Evolutionary conservation across 1,140 invertebrate species (phyloP), one percentile per base, ranked within the genome.

Genomic region (Gryon sp.): DNA sequence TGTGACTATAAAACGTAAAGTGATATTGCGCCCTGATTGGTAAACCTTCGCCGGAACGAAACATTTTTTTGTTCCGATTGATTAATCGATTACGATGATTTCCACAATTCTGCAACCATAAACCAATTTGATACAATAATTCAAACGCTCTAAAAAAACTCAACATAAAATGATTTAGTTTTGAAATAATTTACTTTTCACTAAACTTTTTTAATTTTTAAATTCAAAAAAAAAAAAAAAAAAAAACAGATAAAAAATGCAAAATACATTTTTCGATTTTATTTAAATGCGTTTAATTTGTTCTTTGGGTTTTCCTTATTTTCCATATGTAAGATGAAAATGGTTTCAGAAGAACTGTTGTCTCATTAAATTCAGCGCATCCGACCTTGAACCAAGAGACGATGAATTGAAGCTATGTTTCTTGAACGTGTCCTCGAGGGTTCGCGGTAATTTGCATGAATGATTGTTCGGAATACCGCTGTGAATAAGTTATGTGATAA

Each of bases 391-490:
- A 76, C 63, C 20, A 26, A 60, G 46, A 48, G n/a, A 36, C 53
- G 52, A 70, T 53, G 63, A 76, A 69, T 76, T 60, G 34, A 65
- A 76, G 65, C 38, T 63, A 52, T 70, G 60, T 65, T 57, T 70
- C 59, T 63, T 48, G 65, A 57, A 48, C 22, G 32, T 38, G 72
- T 76, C 65, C 65, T 76, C 59, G 59, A 65, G 45, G 22, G 26
- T 43, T 8, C 15, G 46, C 20, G 15, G 60, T 46, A 66, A 66
- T 74, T 74, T 59, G 60, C 72, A 75, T 75, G 55, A 68, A 62
- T 46, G 72, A 75, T 75, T 66, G 38, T 46, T 52, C 36, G 53
- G 8, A 28, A 48, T 36, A 34, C 38, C 22, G 30, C 20, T 48
- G 41, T 40, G 53, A 59, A 59, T 59, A 50, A 74, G 46, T 43